phyloP scores from a whole-genome alignment of 2,888 invertebrate species.

The Lampropteryx suffumata region DNA sequence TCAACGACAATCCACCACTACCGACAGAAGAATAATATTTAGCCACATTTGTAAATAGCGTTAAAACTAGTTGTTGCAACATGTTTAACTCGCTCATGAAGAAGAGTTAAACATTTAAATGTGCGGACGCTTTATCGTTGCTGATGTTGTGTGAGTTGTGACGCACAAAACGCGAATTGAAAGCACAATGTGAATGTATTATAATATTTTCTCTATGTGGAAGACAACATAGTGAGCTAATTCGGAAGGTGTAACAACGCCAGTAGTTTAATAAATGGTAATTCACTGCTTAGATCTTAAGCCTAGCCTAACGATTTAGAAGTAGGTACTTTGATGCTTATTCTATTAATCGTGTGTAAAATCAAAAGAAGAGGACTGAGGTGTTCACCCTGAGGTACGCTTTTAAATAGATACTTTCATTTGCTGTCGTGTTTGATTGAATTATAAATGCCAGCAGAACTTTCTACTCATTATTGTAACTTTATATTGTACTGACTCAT shows the following conservation, averaged over 20 bases:
- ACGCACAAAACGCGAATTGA: slow-evolving; percentile 63
- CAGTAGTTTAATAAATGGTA: slow-evolving; percentile 55
- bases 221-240: slow-evolving; percentile 79
- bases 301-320: slow-evolving; percentile 44
- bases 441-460: slow-evolving; percentile 35
- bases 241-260: slow-evolving; percentile 49
- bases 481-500: slow-evolving; percentile 57
- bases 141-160: slow-evolving; percentile 53
- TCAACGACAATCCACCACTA: slow-evolving; percentile 53
- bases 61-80: slow-evolving; percentile 71
- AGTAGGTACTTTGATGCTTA: slow-evolving; percentile 39
- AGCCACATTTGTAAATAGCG: slow-evolving; percentile 78
- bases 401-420: slow-evolving; percentile 28
- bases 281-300: slow-evolving; percentile 49
- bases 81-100: slow-evolving; percentile 69
- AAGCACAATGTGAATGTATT: slow-evolving; percentile 60
- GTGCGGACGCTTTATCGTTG: slow-evolving; percentile 47
- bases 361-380: slow-evolving; percentile 24
- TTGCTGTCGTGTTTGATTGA: slow-evolving; percentile 25
- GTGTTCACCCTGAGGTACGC: slow-evolving; percentile 33
- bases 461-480: slow-evolving; percentile 45
- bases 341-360: slow-evolving; percentile 30
- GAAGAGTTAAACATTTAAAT: slow-evolving; percentile 54
- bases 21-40: slow-evolving; percentile 80
- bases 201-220: slow-evolving; percentile 68